Evolutionary conservation across 1,140 invertebrate species (phyloP).

Genomic region (Macrostomum lignano): DNA sequence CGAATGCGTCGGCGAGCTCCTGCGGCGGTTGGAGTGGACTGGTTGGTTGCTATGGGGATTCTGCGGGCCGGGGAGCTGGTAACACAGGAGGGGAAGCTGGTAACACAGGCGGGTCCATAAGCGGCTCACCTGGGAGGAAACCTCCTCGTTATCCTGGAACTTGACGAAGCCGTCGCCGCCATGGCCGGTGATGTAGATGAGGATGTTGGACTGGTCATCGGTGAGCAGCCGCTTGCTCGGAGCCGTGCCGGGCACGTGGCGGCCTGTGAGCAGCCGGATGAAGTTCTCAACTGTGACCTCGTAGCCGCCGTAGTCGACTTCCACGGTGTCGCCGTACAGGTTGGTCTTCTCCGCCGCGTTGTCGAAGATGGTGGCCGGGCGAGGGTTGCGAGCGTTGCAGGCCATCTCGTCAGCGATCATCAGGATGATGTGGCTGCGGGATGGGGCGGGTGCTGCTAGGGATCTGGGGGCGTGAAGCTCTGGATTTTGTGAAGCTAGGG

Average conservation of each 20-base stretch:
- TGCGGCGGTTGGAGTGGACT: too few relatives aligned
- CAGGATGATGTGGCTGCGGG: conserved; percentile 59
- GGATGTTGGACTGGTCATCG: conserved; percentile 80
- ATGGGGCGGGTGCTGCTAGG: too few relatives aligned
- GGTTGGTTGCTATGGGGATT: too few relatives aligned
- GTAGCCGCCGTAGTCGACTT: conserved; percentile 93
- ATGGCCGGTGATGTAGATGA: conserved; percentile 79
- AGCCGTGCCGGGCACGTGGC: conserved; percentile 59
- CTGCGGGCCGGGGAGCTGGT: too few relatives aligned
- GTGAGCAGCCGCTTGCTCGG: conserved; percentile 73
- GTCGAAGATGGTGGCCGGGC: conserved; percentile 82
- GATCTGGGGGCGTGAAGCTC: too few relatives aligned
- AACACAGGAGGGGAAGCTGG: too few relatives aligned
- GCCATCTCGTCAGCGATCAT: conserved; percentile 99
- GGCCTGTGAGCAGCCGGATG: conserved; percentile 66
- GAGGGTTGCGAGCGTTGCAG: conserved; percentile 81
- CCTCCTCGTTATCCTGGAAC: conserved; percentile 95
- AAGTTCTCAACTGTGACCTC: conserved; percentile 97
- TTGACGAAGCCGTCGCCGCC: conserved; percentile 95
- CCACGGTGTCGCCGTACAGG: conserved; percentile 93
- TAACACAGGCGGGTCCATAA: too few relatives aligned
- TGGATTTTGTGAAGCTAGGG: too few relatives aligned
- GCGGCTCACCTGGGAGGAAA: conserved; percentile 91
- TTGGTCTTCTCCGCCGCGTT: conserved; percentile 91
- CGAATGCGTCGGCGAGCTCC: conserved; percentile 82